phyloP scores from a whole-genome alignment of 2,113 vertebrate species.

The Chionomys nivalis region DNA sequence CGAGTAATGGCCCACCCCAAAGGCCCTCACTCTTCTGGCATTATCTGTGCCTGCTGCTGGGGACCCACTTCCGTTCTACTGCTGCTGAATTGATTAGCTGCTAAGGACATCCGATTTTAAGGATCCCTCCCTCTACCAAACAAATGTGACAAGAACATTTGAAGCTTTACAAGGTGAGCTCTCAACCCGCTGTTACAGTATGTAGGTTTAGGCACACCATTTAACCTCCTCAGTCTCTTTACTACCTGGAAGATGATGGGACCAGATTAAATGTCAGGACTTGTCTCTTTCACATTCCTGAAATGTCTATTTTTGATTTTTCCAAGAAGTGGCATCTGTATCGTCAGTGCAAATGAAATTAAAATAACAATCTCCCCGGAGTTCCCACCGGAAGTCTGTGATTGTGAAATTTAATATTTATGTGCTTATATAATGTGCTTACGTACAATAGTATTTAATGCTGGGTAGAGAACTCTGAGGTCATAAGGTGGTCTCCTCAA shows the following conservation, averaged over 20 bases:
- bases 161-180: not conserved
- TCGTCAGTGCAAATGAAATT: not conserved
- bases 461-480: not conserved
- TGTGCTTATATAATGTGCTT: not conserved
- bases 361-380: not conserved
- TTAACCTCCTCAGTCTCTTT: not conserved
- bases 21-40: accelerated
- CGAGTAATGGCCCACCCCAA: accelerated
- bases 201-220: not conserved
- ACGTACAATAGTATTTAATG: not conserved
- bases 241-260: conserved; percentile 1
- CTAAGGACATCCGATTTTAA: not conserved
- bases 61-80: not conserved
- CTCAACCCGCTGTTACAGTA: not conserved
- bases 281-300: not conserved
- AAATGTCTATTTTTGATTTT: conserved; percentile 5
- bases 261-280: not conserved
- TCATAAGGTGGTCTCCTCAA: not conserved
- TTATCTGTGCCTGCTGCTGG: not conserved
- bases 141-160: not conserved
- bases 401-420: not conserved
- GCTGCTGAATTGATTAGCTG: not conserved
- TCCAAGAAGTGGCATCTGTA: not conserved
- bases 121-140: not conserved
- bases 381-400: not conserved